phyloP scores from a whole-genome alignment of 1,140 invertebrate genomes.

The Neotoxoptera formosana region DNA sequence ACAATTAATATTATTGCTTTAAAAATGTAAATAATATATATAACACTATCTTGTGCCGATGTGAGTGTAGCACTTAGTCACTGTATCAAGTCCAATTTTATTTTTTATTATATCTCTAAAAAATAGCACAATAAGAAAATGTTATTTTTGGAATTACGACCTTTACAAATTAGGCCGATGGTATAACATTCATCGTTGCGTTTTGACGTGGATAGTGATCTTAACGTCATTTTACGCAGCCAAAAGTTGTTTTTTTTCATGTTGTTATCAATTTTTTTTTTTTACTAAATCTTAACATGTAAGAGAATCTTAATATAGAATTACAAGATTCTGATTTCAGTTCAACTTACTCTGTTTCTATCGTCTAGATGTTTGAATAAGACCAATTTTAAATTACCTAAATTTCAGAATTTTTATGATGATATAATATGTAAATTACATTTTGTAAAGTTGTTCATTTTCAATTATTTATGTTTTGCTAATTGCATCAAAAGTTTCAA shows the following conservation, averaged over 20 bases:
- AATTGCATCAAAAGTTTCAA: neutral
- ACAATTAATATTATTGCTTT: neutral
- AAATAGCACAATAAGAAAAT: neutral
- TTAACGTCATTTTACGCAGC: neutral
- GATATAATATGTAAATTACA: neutral
- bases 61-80: neutral
- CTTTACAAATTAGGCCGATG: constrained; percentile 22
- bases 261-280: neutral
- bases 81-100: neutral
- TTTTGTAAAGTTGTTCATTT: neutral
- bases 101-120: constrained; percentile 5
- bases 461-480: neutral
- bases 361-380: neutral
- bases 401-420: neutral
- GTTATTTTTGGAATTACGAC: constrained; percentile 26
- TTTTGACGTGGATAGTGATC: neutral
- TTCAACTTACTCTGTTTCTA: neutral
- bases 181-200: neutral
- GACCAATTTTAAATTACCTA: neutral
- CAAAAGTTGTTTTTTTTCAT: neutral
- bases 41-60: neutral
- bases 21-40: neutral
- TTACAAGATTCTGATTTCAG: neutral
- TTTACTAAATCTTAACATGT: neutral
- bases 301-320: neutral